Evolutionary conservation across 2,888 invertebrate genomes (phyloP), one percentile per base, ranked within the genome.

Genomic region (Allophyes oxyacanthae): DNA sequence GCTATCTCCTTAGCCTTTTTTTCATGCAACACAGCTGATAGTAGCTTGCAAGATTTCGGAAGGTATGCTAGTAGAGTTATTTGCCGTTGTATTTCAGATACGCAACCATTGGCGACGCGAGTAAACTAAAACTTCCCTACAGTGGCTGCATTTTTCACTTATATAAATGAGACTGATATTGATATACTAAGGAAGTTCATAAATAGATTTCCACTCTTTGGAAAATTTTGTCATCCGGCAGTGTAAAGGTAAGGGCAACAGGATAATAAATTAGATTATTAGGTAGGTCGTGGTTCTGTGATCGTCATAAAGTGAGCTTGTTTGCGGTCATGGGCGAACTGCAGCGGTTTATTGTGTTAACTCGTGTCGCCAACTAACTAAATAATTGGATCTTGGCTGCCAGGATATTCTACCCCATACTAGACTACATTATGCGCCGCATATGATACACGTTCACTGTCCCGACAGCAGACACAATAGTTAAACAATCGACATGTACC

Each of bases 271-370:
- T 74, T 62, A 66, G 36, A 68, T 75, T 77, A 69, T 59, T 72
- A 67, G 57, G 69, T 57, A 63, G 55, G 49, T 69, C 66, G 71
- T 58, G 69, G 66, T 49, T 48, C 61, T 64, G 46, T 73, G 72
- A 78, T 77, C 70, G 64, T 64, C 70, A 71, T 62, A 72, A 59
- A 73, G 72, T 64, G 58, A 62, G 66, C 71, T 77, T 68, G 72
- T 74, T 75, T 64, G 66, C 48, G 75, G 75, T 64, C 60, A 56
- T 42, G 46, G 45, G 34, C 46, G 50, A 49, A 60, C 71, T 65
- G 64, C 64, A 68, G 43, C 52, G 51, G 55, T 69, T 65, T 71
- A 78, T 76, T 72, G 66, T 58, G 59, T 78, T 79, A 78, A 46
- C 62, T 70, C 43, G 42, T 61, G 68, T 53, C 58, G 62, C 61